Base-by-base conservation (phyloP, 1,140 invertebrate species). In the Drosophila auraria region DNA sequence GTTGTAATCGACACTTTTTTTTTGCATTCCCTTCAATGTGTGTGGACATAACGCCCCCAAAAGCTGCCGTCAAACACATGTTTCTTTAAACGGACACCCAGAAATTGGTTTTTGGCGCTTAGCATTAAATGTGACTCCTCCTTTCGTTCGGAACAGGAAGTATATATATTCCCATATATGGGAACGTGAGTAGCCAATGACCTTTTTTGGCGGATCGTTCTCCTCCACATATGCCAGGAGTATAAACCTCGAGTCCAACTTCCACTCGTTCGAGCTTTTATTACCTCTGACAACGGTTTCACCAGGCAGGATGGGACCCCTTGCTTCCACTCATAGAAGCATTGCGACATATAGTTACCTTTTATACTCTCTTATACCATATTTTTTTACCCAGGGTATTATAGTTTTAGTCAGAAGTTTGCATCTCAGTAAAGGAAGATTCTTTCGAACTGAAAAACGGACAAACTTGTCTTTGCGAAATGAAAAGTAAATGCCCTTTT, bases 81-180 rank as follows among this genome's bases (percentile, higher is more conserved):
- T 70, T 56, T 4, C 49, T 23, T 17, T 25, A 33, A 66, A 45
- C 58, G 58, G 3, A 45, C 23, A 20, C 27, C 20, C 11, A 36
- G 40, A 38, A 68, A 68, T 68, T 68, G 42, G 59, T 45, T 66
- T 66, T 66, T 66, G 23, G 7, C 25, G 57, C 30, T 66, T 25
- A 63, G 60, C 40, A 66, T 45, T 63, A 45, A 63, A 44, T 45
- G 30, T 36, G 38, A 66, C 40, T 42, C 15, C 11, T 11, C 53
- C 12, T 5, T 4, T 15, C 12, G 5, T 12, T 14, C 17, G 11
- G 11, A 12, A 3, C 9, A 12, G 33, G 2, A 9, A 3, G 8
- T 11, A 36, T 36, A 33, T 11, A 33, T 33, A 33, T 33, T 33
- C 33, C 9, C 9, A 11, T 36, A 36, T 36, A 36, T 36, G 33